phyloP scores from a whole-genome alignment of 2,113 vertebrate species.

The Phyllostomus discolor region DNA sequence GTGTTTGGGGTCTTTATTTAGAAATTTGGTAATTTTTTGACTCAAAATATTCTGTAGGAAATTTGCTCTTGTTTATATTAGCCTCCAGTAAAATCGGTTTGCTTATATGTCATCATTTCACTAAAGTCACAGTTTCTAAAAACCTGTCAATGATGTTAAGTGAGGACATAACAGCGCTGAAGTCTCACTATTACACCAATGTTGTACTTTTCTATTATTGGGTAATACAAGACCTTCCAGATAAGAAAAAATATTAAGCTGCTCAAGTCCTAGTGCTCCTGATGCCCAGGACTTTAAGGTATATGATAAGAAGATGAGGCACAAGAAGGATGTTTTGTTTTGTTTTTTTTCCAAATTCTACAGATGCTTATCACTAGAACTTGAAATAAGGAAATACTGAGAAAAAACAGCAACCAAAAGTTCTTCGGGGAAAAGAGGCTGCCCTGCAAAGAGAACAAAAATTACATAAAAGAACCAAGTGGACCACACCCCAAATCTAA shows the following conservation, averaged over 20 bases:
- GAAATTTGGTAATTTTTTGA: neutral
- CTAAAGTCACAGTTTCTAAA: neutral
- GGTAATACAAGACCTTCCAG: slow-evolving; percentile 8
- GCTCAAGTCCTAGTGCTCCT: slow-evolving; percentile 36
- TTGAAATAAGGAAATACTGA: slow-evolving; percentile 73
- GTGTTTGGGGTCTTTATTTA: neutral
- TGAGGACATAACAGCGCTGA: neutral
- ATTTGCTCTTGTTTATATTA: neutral
- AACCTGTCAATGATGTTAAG: neutral
- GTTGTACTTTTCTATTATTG: slow-evolving; percentile 49
- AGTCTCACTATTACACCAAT: neutral
- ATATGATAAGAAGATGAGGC: slow-evolving; percentile 48
- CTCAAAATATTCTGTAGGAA: neutral
- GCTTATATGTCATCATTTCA: neutral
- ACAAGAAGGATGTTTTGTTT: slow-evolving; percentile 43
- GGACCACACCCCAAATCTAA: slow-evolving; percentile 62
- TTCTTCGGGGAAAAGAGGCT: slow-evolving; percentile 67
- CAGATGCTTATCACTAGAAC: slow-evolving; percentile 52
- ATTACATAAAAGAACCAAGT: slow-evolving; percentile 71
- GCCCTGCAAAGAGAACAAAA: slow-evolving; percentile 67
- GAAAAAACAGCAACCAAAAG: slow-evolving; percentile 64
- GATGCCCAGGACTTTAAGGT: slow-evolving; percentile 5
- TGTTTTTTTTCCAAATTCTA: slow-evolving; percentile 61
- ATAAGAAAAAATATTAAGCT: neutral
- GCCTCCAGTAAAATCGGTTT: neutral